Percentiles rank a stretch among this genome's conserved stretches.
Conservation (phyloP, 2,113 vertebrate genomes). For the Pteruthius melanotis region DNA sequence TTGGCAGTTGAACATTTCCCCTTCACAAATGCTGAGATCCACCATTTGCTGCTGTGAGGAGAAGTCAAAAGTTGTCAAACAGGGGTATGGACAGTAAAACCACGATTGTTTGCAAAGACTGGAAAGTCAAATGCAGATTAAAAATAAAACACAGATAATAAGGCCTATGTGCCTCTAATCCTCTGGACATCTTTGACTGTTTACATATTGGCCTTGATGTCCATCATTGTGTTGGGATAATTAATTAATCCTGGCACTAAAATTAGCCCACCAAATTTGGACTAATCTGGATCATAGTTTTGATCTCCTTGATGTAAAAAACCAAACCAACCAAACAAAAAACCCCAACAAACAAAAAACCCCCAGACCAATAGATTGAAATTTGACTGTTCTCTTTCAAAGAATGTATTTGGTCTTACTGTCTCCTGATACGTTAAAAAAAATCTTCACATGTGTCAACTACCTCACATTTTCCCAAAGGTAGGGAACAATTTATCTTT, state of each 20-base stretch:
- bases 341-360: neutral
- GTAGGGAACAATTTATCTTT: slow-evolving; percentile 11
- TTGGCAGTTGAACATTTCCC: neutral
- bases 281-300: neutral
- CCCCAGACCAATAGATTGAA: neutral
- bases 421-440: slow-evolving; percentile 31
- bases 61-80: neutral
- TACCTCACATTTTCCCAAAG: slow-evolving; percentile 34
- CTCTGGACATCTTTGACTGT: neutral
- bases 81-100: neutral
- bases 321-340: neutral
- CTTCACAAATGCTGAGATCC: neutral
- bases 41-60: neutral
- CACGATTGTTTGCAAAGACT: neutral
- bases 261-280: neutral
- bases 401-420: neutral
- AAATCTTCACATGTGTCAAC: neutral
- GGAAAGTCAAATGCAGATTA: neutral
- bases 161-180: rapidly evolving
- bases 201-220: neutral
- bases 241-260: neutral
- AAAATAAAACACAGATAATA: neutral
- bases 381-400: neutral
- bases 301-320: neutral
- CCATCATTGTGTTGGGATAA: neutral